These are phyloP conservation scores for Arothron firmamentum DNA, from an alignment of 2,113 vertebrate species.

Conservation along the genomic window DNA sequence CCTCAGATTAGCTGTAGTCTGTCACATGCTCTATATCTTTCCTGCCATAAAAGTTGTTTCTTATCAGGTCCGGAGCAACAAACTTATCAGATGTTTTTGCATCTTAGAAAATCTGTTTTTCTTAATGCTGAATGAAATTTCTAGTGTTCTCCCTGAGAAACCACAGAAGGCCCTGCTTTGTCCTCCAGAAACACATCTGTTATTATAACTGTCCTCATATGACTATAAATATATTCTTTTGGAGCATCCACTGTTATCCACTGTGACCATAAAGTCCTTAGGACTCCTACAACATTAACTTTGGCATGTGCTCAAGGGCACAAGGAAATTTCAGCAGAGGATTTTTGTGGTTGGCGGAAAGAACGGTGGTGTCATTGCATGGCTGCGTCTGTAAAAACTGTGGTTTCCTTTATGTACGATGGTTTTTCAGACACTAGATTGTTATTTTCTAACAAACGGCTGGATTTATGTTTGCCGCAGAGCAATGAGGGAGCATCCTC, in stretches of 20 bases:
- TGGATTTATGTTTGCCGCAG: constrained; percentile 6
- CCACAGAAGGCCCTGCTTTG: constrained; percentile 69
- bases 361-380: constrained; percentile 1
- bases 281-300: constrained; percentile 28
- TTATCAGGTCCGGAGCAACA: background rate
- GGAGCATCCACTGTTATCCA: constrained; percentile 49
- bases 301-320: background rate
- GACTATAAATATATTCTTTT: constrained; percentile 55
- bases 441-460: constrained; percentile 26
- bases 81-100: constrained; percentile 31
- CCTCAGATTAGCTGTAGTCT: too few species aligned
- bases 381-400: background rate
- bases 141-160: constrained; percentile 37
- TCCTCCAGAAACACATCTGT: constrained; percentile 48
- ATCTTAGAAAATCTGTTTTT: constrained; percentile 48
- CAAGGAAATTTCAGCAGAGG: constrained; percentile 10
- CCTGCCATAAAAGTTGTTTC: background rate
- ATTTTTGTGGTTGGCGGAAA: constrained; percentile 4
- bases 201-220: constrained; percentile 64
- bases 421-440: constrained; percentile 1
- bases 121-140: constrained; percentile 47
- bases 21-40: background rate
- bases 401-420: constrained; percentile 9
- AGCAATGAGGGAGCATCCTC: too few species aligned
- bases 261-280: constrained; percentile 33